Evolutionary conservation across 1,140 invertebrate genomes (phyloP), one percentile per base, ranked within the genome.

Genomic region (Wasmannia auropunctata): DNA sequence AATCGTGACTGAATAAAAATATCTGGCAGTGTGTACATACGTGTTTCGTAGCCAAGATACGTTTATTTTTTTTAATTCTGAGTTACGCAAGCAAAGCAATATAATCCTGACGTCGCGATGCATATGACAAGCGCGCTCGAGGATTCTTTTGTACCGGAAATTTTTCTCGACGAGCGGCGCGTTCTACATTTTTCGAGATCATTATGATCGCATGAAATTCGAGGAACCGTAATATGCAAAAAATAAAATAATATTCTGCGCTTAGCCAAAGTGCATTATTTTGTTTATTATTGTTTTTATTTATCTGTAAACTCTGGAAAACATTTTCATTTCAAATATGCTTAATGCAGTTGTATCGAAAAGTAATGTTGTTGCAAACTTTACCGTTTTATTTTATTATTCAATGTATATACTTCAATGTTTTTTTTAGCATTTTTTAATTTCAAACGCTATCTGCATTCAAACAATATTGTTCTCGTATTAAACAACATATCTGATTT

Each of bases 1-100:
- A 83, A 74, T 74, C 6, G 51, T 54, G 22, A 83, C 14, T 34
- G 67, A 58, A 72, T 81, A 81, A 46, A 58, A 83, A 7, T 60
- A 60, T 74, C 14, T 14, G 16, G 19, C 37, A n/a, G 10, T n/a
- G 14, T 28, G 31, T 22, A 25, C 56, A 34, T 25, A n/a, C 19
- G 19, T 5, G 37, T 43, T 72, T 70, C 34, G 25, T 37, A n/a
- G 16, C 16, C 54, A 40, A 70, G 37, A 46, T 22, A 58, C 16
- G n/a, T 80, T 4, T 72, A 28, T 46, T 10, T 72, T n/a, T 43
- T 74, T 58, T 74, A 72, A 34, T 72, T 70, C 51, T 43, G 22
- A 2, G 1, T 65, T 79, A 80, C 19, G 51, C 25, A 81, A 81
- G 25, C 25, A 43, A n/a, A n/a, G n/a, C n/a, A n/a, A n/a, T n/a